These are phyloP conservation scores for Nyleta sp. DNA, from an alignment of 2,888 invertebrate species.

Conservation along the genomic window DNA sequence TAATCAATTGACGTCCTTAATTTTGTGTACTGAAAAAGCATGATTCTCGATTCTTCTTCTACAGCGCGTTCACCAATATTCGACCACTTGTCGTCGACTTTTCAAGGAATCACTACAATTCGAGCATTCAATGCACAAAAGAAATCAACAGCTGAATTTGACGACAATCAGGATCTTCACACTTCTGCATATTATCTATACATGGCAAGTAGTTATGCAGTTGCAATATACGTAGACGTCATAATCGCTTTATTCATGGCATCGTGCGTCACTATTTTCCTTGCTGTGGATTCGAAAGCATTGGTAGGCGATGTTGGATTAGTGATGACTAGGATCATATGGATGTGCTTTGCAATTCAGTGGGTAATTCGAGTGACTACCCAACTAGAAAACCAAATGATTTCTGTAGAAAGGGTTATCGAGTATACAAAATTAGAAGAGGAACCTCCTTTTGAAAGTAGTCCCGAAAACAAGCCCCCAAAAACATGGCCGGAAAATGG, in stretches of 20 bases:
- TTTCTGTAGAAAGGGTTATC: slow-evolving; percentile 88
- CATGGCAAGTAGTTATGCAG: slow-evolving; percentile 86
- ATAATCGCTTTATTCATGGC: slow-evolving; percentile 85
- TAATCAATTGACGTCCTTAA: no score
- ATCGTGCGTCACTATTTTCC: slow-evolving; percentile 85
- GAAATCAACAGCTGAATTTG: slow-evolving; percentile 85
- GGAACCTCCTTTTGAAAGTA: slow-evolving; percentile 83
- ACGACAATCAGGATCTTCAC: slow-evolving; percentile 85
- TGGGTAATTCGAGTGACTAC: slow-evolving; percentile 86
- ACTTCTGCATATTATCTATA: slow-evolving; percentile 88
- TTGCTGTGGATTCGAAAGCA: slow-evolving; percentile 81
- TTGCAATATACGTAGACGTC: slow-evolving; percentile 86
- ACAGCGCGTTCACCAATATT: not conserved
- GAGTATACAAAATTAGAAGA: slow-evolving; percentile 86
- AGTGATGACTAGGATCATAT: slow-evolving; percentile 83
- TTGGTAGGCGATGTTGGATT: slow-evolving; percentile 83
- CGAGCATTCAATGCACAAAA: slow-evolving; percentile 79
- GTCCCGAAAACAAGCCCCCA: slow-evolving; percentile 80
- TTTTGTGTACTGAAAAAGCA: no score
- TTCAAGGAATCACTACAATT: slow-evolving; percentile 86
- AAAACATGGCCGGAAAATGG: slow-evolving; percentile 84
- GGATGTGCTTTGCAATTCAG: slow-evolving; percentile 80
- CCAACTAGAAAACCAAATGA: slow-evolving; percentile 87
- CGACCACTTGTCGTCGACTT: slow-evolving; percentile 84
- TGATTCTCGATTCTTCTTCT: no score